Conservation (phyloP, 2,113 vertebrate genomes). For the Pygathrix nemaeus region DNA sequence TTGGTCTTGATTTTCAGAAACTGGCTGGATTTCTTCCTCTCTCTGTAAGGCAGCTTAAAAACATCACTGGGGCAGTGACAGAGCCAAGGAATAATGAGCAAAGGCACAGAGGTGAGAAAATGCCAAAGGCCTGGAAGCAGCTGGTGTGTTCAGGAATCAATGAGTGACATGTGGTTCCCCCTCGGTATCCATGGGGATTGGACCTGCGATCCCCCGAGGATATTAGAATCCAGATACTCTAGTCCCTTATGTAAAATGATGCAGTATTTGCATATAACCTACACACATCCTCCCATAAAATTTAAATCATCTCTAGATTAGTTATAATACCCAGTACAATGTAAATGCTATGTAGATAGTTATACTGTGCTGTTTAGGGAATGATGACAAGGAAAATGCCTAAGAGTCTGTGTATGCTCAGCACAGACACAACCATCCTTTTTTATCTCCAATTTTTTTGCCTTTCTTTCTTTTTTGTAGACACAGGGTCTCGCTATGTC, state of each 20-base stretch:
- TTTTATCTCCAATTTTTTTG: too few relatives aligned
- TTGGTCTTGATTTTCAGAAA: not conserved
- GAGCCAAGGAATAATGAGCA: not conserved
- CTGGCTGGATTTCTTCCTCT: not conserved
- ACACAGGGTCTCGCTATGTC: too few relatives aligned
- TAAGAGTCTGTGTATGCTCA: not conserved
- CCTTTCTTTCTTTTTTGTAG: too few relatives aligned
- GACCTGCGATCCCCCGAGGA: not conserved
- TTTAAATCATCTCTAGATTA: not conserved
- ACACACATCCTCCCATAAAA: not conserved
- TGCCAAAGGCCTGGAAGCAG: not conserved
- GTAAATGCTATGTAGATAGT: not conserved
- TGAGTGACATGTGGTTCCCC: not conserved
- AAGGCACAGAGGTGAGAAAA: not conserved
- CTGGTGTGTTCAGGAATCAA: rapidly evolving
- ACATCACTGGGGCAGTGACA: not conserved
- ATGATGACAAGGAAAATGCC: not conserved
- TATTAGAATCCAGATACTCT: not conserved
- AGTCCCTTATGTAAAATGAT: not conserved
- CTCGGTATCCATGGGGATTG: not conserved
- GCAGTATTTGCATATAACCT: not conserved
- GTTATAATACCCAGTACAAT: not conserved
- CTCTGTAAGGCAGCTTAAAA: not conserved
- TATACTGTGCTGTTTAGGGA: not conserved
- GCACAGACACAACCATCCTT: not conserved